Evolutionary conservation across 2,888 invertebrate species (phyloP).

Genomic region (Bimastos eiseni): DNA sequence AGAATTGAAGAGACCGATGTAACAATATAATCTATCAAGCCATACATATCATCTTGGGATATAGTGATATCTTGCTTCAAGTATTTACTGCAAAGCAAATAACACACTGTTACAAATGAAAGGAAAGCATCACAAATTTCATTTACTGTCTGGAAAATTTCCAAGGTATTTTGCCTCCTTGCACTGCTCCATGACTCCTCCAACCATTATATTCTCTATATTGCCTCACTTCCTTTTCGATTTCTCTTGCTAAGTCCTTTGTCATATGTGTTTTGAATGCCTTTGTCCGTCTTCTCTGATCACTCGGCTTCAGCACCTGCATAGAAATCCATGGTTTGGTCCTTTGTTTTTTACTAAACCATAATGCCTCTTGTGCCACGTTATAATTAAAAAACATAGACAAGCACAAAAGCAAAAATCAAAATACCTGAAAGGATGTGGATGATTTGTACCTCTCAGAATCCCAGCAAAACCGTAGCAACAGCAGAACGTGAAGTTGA

Average conservation of each 20-base stretch:
- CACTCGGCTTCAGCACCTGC: background rate
- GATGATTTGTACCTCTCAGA: background rate
- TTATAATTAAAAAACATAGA: background rate
- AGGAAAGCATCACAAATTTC: background rate
- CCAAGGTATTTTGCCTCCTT: background rate
- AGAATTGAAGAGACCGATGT: background rate
- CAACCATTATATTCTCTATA: background rate
- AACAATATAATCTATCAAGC: background rate
- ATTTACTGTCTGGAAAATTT: background rate
- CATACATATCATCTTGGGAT: constrained; percentile 13
- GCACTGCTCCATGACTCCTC: background rate
- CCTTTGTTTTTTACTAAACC: background rate
- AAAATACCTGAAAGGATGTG: background rate
- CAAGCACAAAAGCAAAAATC: background rate
- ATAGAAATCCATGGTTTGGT: background rate
- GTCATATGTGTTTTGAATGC: too few relatives aligned
- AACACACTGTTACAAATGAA: background rate
- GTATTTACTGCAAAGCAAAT: background rate
- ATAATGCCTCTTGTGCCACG: background rate
- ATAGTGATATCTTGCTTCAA: background rate
- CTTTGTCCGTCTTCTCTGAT: background rate
- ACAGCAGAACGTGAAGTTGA: constrained; percentile 7
- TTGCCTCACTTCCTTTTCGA: background rate
- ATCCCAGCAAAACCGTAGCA: constrained; percentile 13
- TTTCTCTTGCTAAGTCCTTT: too few relatives aligned